phyloP scores from a whole-genome alignment of 2,888 invertebrate species.

The Asteroscopus sphinx region DNA sequence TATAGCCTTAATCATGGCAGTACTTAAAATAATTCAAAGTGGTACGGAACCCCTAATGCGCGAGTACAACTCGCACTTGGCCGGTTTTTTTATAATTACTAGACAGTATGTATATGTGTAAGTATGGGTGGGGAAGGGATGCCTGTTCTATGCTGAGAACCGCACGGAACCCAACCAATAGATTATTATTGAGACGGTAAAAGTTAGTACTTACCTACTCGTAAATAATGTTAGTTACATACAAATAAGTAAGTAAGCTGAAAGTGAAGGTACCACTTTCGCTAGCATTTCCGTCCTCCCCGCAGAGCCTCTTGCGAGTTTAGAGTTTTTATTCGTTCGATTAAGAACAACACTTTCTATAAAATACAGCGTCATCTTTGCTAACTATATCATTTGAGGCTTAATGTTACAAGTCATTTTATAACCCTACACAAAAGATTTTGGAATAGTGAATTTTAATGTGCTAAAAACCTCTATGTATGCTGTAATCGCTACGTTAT shows the following conservation, averaged over 20 bases:
- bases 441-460: no score
- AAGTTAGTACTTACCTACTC: slow-evolving; percentile 21
- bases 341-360: slow-evolving; percentile 68
- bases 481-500: no score
- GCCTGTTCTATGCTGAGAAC: background rate
- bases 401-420: no score
- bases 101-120: no score
- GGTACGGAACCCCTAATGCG: no score
- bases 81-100: no score
- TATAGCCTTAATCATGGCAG: no score
- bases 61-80: no score
- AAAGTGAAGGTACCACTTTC: slow-evolving; percentile 83
- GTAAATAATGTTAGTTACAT: slow-evolving; percentile 46
- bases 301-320: slow-evolving; percentile 58
- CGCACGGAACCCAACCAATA: background rate
- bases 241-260: slow-evolving; percentile 59
- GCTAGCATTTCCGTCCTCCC: slow-evolving; percentile 66
- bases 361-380: slow-evolving; percentile 35
- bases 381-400: slow-evolving; percentile 15
- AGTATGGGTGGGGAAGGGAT: no score
- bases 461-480: no score
- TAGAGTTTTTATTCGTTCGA: slow-evolving; percentile 58
- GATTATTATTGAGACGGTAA: slow-evolving; percentile 12
- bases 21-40: no score
- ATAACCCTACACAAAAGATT: no score